phyloP scores from a whole-genome alignment of 2,888 invertebrate species.

The Microplitis deprimator region DNA sequence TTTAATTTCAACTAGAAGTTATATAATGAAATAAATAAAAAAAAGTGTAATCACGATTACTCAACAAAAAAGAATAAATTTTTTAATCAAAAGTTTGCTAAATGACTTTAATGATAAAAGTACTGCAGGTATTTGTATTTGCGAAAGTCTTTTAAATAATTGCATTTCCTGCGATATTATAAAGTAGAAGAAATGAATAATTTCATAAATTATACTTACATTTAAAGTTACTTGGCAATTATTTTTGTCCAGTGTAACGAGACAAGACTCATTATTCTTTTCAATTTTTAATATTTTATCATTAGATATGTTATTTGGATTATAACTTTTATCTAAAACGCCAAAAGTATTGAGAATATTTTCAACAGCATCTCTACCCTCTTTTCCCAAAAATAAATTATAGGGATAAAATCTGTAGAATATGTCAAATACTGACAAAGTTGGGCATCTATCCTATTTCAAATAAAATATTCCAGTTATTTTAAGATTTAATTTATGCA shows the following conservation, averaged over 20 bases:
- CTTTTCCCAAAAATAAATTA: conserved; percentile 83
- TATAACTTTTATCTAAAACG: conserved; percentile 58
- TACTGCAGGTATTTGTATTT: background rate
- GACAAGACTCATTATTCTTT: conserved; percentile 65
- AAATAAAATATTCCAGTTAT: background rate
- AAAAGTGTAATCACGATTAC: background rate
- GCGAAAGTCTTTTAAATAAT: background rate
- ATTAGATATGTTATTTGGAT: conserved; percentile 34
- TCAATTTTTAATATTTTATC: conserved; percentile 59
- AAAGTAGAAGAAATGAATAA: background rate
- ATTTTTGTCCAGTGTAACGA: conserved; percentile 72
- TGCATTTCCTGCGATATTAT: background rate
- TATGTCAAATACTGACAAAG: conserved; percentile 78
- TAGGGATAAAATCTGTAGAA: conserved; percentile 89
- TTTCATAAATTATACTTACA: conserved; percentile 48
- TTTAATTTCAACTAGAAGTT: no score
- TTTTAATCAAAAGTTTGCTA: conserved; percentile 19
- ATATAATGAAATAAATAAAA: no score
- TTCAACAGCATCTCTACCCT: conserved; percentile 82
- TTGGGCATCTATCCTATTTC: conserved; percentile 80
- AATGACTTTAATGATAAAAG: conserved; percentile 1
- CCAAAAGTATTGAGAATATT: conserved; percentile 80
- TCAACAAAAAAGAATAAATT: background rate
- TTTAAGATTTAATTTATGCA: no score
- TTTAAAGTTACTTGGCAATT: conserved; percentile 57